phyloP scores from a whole-genome alignment of 64 coral and sea anemone genomes.

The Pocillopora damicornis region DNA sequence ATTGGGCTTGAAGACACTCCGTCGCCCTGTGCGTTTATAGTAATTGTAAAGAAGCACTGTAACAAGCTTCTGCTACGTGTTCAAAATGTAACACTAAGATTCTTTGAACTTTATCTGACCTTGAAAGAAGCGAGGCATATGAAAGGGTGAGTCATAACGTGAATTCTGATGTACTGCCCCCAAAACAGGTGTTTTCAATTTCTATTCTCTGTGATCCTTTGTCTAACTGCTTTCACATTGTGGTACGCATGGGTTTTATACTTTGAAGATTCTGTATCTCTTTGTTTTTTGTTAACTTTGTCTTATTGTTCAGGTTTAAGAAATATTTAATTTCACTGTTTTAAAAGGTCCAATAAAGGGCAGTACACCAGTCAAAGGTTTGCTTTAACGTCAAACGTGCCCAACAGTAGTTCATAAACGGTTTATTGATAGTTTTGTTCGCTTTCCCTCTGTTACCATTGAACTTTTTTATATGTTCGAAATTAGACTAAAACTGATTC shows the following conservation, averaged over 20 bases:
- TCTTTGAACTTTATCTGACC: neutral
- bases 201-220: constrained; percentile 2
- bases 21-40: constrained; percentile 34
- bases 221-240: neutral
- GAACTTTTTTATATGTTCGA: neutral
- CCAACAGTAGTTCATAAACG: neutral
- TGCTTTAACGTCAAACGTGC: neutral
- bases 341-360: neutral
- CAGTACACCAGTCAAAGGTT: neutral
- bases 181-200: constrained; percentile 1
- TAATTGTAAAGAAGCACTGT: neutral
- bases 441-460: neutral
- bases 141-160: neutral
- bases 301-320: neutral
- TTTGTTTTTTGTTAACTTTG: neutral
- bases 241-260: neutral
- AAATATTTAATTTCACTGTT: constrained; percentile 1
- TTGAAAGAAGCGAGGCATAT: neutral
- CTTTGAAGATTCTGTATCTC: neutral
- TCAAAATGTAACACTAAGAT: neutral
- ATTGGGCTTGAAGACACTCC: constrained; percentile 70
- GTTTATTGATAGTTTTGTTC: neutral
- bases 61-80: neutral
- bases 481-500: neutral
- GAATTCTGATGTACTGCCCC: neutral